Conservation (phyloP, 53 echinoderm and acorn worm genomes). For the Astropecten irregularis region DNA sequence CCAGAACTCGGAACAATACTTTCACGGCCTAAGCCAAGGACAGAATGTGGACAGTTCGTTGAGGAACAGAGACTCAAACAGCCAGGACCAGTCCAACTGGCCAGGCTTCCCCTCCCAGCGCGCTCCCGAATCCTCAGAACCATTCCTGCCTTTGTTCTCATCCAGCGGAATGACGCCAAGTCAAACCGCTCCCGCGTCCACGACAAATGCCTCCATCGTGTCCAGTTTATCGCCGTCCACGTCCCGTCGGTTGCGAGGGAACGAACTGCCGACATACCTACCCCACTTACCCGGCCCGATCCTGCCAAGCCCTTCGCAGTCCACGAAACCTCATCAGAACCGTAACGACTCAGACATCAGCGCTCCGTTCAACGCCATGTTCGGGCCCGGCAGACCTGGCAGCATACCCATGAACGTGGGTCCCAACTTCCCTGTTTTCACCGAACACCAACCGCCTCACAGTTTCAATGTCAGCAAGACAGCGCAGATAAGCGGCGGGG, state of each 20-base stretch:
- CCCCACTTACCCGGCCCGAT: constrained; percentile 76
- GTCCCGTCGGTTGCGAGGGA: constrained; percentile 70
- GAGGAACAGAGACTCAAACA: constrained; percentile 19
- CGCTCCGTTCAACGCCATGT: constrained; percentile 85
- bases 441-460: constrained; percentile 76
- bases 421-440: constrained; percentile 86
- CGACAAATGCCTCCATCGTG: constrained; percentile 63
- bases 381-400: constrained; percentile 65
- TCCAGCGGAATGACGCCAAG: constrained; percentile 63
- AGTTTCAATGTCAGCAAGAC: constrained; percentile 78
- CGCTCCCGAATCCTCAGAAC: constrained; percentile 68
- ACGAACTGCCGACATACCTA: constrained; percentile 91
- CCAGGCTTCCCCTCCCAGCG: constrained; percentile 48
- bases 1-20: constrained; percentile 58
- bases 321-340: constrained; percentile 59
- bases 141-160: constrained; percentile 58
- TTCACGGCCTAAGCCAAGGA: constrained; percentile 22
- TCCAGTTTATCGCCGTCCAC: constrained; percentile 84
- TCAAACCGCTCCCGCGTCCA: constrained; percentile 48
- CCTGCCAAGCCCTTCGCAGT: constrained; percentile 80
- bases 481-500: constrained; percentile 67
- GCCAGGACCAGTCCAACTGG: constrained; percentile 57
- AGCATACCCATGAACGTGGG: constrained; percentile 71
- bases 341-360: constrained; percentile 83
- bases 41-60: constrained; percentile 28